Evolutionary conservation across 2,888 invertebrate genomes (phyloP).

Genomic region (Dicyrtoma fusca): DNA sequence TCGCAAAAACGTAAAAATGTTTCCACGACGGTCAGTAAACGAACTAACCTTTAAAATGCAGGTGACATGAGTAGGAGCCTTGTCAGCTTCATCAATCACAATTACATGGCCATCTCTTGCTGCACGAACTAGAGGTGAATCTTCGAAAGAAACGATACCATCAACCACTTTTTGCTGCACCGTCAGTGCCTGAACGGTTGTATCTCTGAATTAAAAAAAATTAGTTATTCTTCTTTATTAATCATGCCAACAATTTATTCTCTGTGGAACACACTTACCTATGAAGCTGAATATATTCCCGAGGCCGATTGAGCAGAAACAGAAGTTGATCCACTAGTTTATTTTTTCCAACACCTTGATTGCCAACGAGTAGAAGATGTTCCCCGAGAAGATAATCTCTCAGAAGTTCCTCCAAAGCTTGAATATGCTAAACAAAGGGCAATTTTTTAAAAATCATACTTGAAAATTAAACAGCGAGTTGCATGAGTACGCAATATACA

Average conservation of each 20-base stretch:
- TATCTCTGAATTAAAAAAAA: conserved; percentile 71
- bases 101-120: conserved; percentile 86
- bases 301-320: conserved; percentile 81
- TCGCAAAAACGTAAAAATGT: background rate
- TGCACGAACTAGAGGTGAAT: conserved; percentile 91
- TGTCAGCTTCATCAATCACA: conserved; percentile 96
- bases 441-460: background rate
- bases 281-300: conserved; percentile 93
- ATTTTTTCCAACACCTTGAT: conserved; percentile 97
- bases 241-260: background rate
- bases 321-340: conserved; percentile 91
- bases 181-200: conserved; percentile 92
- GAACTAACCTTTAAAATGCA: conserved; percentile 76
- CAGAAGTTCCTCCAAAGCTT: conserved; percentile 79
- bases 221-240: too few species aligned
- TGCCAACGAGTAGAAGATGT: conserved; percentile 92
- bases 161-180: conserved; percentile 88
- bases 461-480: background rate
- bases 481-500: background rate
- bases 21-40: too few species aligned
- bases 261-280: conserved; percentile 59
- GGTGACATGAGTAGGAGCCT: conserved; percentile 95
- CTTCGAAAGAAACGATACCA: conserved; percentile 88
- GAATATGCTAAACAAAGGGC: conserved; percentile 71
- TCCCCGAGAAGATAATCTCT: conserved; percentile 90